Evolutionary conservation across 2,113 vertebrate species (phyloP).

Genomic region (Tupaia tana): DNA sequence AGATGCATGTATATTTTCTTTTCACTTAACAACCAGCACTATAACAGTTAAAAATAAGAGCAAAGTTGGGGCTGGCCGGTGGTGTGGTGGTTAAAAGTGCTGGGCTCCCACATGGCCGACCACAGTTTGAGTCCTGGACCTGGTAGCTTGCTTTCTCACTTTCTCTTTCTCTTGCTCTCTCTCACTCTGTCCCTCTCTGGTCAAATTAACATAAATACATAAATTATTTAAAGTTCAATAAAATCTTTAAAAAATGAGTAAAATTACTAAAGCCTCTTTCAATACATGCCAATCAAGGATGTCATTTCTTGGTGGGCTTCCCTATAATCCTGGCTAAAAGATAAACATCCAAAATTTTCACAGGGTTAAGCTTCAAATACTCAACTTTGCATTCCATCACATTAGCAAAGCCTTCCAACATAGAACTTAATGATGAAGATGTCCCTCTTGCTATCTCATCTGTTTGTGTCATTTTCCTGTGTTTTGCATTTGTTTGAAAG

Average conservation of each 20-base stretch:
- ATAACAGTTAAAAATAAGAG: not conserved
- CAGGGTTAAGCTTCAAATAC: not conserved
- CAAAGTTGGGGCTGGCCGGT: too few relatives aligned
- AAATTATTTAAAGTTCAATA: too few relatives aligned
- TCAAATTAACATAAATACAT: too few relatives aligned
- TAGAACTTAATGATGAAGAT: not conserved
- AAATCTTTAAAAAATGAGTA: too few relatives aligned
- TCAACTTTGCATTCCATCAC: not conserved
- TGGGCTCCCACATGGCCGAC: too few relatives aligned
- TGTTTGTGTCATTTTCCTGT: slow-evolving; percentile 19
- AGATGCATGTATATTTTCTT: not conserved
- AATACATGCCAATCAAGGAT: not conserved
- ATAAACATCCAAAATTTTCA: not conserved
- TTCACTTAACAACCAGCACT: not conserved
- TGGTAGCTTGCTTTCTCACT: too few relatives aligned
- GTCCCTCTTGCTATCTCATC: not conserved
- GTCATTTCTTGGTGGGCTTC: not conserved
- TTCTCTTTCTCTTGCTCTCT: too few relatives aligned
- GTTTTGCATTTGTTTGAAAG: slow-evolving; percentile 63
- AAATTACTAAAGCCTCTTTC: not conserved
- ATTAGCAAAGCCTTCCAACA: not conserved
- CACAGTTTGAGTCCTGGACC: too few relatives aligned
- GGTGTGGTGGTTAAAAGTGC: too few relatives aligned
- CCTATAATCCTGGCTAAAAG: not conserved
- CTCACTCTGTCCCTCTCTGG: too few relatives aligned